Conservation (phyloP, 2,888 invertebrate species). For the Diogma glabrata region DNA sequence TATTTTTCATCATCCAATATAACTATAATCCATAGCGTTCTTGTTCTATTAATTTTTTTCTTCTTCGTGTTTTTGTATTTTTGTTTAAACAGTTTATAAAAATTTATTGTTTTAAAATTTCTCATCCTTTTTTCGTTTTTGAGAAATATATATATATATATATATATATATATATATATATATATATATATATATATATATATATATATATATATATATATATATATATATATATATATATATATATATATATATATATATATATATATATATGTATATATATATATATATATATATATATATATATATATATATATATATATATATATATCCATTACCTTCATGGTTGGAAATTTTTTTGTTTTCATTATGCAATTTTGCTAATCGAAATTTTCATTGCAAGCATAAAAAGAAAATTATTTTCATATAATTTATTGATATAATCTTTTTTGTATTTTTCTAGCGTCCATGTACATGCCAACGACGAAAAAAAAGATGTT, state of each 20-base stretch:
- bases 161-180: conserved; percentile 1
- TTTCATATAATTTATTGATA: too few species aligned
- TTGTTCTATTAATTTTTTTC: too few species aligned
- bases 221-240: conserved; percentile 3
- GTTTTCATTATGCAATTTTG: too few species aligned
- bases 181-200: conserved; percentile 1
- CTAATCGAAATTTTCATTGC: too few species aligned
- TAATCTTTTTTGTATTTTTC: conserved; percentile 34
- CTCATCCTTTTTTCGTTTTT: not conserved
- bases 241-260: conserved; percentile 3
- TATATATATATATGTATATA: conserved; percentile 1
- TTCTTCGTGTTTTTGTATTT: too few species aligned
- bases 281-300: not conserved
- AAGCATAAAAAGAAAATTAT: too few species aligned
- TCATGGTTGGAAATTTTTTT: too few species aligned
- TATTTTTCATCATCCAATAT: too few species aligned
- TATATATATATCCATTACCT: not conserved
- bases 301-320: not conserved
- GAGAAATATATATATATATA: not conserved
- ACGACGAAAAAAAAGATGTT: conserved; percentile 75
- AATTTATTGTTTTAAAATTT: too few species aligned
- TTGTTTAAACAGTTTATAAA: too few species aligned
- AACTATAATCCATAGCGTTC: too few species aligned
- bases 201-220: conserved; percentile 3
- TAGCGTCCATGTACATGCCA: conserved; percentile 91